Percentiles rank a stretch among this genome's conserved stretches.
Conservation (phyloP, 1,140 invertebrate species). For the Olivierus martensii region DNA sequence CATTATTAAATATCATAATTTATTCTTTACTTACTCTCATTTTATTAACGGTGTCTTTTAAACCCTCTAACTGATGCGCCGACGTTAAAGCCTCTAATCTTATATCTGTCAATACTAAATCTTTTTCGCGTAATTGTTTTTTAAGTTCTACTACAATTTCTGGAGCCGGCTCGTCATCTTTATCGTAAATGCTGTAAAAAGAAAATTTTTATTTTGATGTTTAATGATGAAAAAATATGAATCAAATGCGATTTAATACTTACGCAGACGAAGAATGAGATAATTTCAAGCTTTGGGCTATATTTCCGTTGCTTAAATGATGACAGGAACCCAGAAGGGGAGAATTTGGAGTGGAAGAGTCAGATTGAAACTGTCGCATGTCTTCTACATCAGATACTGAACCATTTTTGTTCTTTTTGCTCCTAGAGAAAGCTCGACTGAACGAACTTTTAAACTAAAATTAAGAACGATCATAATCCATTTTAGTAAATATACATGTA, state of each 20-base stretch:
- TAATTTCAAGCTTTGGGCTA: not conserved
- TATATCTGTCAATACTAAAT: slow-evolving; percentile 90
- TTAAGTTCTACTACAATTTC: not conserved
- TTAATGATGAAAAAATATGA: not conserved
- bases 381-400: slow-evolving; percentile 49
- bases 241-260: too few relatives aligned
- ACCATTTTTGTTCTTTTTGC: slow-evolving; percentile 47
- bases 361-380: not conserved
- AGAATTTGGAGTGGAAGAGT: slow-evolving; percentile 19
- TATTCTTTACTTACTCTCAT: slow-evolving; percentile 79
- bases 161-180: slow-evolving; percentile 3
- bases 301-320: not conserved
- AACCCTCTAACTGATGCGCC: slow-evolving; percentile 87
- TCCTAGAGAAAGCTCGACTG: slow-evolving; percentile 87
- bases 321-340: slow-evolving; percentile 24
- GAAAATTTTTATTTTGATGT: not conserved
- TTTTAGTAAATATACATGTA: too few relatives aligned
- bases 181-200: not conserved
- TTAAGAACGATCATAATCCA: too few relatives aligned
- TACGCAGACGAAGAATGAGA: slow-evolving; percentile 1
- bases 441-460: slow-evolving; percentile 75
- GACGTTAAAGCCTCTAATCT: slow-evolving; percentile 87
- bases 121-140: slow-evolving; percentile 77
- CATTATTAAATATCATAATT: slow-evolving; percentile 18
- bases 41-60: slow-evolving; percentile 90